phyloP scores from a whole-genome alignment of 2,888 invertebrate genomes.

The Trilocha varians region DNA sequence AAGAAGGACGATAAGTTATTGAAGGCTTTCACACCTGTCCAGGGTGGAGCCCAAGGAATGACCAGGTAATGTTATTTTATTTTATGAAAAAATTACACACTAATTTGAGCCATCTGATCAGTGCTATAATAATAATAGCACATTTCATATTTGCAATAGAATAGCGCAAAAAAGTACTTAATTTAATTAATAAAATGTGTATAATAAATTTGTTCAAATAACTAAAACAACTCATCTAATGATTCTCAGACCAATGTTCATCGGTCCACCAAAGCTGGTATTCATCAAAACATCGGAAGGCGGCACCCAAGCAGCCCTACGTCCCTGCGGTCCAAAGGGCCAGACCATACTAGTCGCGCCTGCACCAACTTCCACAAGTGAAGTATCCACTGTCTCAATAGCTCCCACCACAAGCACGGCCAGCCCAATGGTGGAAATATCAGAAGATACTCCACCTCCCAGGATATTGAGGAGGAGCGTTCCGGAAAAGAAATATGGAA shows the following conservation, averaged over 20 bases:
- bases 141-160: no score
- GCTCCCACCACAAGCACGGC: slow-evolving; percentile 17
- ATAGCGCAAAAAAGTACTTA: no score
- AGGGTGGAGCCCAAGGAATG: slow-evolving; percentile 34
- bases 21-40: slow-evolving; percentile 50
- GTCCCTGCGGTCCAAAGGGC: slow-evolving; percentile 51
- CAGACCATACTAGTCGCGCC: slow-evolving; percentile 64
- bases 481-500: slow-evolving; percentile 56
- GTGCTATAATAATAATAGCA: no score
- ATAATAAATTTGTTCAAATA: no score
- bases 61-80: slow-evolving; percentile 32
- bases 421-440: slow-evolving; percentile 21
- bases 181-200: no score
- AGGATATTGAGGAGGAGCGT: slow-evolving; percentile 45
- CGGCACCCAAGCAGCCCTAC: slow-evolving; percentile 43
- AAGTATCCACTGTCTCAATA: slow-evolving; percentile 20
- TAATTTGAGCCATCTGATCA: no score
- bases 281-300: slow-evolving; percentile 66
- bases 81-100: no score
- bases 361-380: slow-evolving; percentile 29
- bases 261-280: slow-evolving; percentile 65
- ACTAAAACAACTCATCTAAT: not conserved
- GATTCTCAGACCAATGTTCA: slow-evolving; percentile 58
- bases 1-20: slow-evolving; percentile 68
- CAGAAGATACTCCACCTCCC: slow-evolving; percentile 37